A percentile compares a stretch with the other conserved stretches of the same genome.
Conservation (phyloP, 2,113 vertebrate species). For the Synodontis membranacea region DNA sequence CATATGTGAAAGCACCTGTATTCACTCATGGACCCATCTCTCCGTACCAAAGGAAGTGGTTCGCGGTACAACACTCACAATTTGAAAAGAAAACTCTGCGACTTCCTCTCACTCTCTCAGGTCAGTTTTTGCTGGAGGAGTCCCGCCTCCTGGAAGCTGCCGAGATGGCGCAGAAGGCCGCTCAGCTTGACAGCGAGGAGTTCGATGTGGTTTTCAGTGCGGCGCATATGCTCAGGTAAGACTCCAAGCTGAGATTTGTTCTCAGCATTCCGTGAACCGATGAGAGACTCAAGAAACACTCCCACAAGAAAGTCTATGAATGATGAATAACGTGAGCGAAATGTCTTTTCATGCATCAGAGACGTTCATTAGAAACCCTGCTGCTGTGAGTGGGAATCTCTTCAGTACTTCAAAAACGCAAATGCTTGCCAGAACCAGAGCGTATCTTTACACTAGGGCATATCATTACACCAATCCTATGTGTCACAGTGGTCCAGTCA, state of each 20-base stretch:
- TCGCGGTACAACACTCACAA: conserved; percentile 30
- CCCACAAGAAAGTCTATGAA: neutral
- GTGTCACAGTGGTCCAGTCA: neutral
- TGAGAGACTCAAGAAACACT: neutral
- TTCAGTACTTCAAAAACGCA: neutral
- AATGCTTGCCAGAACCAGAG: neutral
- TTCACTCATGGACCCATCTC: conserved; percentile 11
- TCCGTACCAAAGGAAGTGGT: conserved; percentile 59
- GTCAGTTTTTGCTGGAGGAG: conserved; percentile 97
- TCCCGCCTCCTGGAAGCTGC: conserved; percentile 91
- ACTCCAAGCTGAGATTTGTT: conserved; percentile 11
- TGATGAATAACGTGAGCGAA: neutral
- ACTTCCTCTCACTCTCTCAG: conserved; percentile 67
- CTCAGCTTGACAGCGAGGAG: conserved; percentile 86
- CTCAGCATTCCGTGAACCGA: neutral
- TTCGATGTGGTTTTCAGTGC: conserved; percentile 99
- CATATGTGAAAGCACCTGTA: neutral
- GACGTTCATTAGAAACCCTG: neutral
- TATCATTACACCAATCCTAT: neutral
- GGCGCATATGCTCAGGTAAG: conserved; percentile 97
- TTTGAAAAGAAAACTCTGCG: conserved; percentile 12
- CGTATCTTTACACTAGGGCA: neutral
- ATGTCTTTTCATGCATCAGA: neutral
- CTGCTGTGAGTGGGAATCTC: neutral
- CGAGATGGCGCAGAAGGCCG: conserved; percentile 97